Percentiles rank a stretch among this genome's conserved stretches.
These are phyloP conservation scores for Lagopus muta DNA, from an alignment of 2,113 vertebrate genomes.

Conservation along the genomic window DNA sequence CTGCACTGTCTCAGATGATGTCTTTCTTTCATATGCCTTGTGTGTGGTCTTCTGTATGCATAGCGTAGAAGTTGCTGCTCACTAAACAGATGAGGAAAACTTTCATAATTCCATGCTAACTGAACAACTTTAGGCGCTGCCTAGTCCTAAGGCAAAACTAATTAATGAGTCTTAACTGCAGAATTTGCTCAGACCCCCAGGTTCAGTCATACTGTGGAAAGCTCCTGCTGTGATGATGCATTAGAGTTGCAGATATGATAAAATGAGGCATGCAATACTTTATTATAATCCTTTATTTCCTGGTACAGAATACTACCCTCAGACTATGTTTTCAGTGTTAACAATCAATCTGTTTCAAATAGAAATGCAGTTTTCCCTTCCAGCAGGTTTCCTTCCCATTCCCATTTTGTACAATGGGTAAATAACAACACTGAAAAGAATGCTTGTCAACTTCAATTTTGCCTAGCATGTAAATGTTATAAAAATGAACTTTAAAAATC, in stretches of 20 bases:
- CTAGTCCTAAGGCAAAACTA: background rate
- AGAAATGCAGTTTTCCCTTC: conserved; percentile 18
- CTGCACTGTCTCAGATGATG: background rate
- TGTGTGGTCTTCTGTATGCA: background rate
- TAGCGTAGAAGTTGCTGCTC: background rate
- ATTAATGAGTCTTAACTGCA: conserved; percentile 33
- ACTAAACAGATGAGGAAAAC: background rate
- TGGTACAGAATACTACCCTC: background rate
- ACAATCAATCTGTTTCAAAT: background rate
- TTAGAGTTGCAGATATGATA: background rate
- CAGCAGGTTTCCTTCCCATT: conserved; percentile 12
- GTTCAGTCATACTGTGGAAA: background rate
- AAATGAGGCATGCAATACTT: conserved; percentile 1
- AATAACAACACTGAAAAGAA: conserved; percentile 34
- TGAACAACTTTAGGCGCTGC: background rate
- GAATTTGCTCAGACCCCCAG: conserved; percentile 17
- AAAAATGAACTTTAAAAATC: background rate
- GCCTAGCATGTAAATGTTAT: background rate
- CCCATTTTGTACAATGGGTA: background rate
- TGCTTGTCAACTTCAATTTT: conserved; percentile 17
- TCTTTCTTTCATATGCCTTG: fast-evolving
- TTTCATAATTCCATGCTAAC: background rate
- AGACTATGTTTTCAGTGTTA: background rate
- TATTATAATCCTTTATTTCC: conserved; percentile 18
- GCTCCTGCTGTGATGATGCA: conserved; percentile 37